A percentile compares a stretch with the other conserved stretches of the same genome.
These are phyloP conservation scores for Ceyx cyanopectus DNA, from an alignment of 2,113 vertebrate genomes.

Conservation along the genomic window DNA sequence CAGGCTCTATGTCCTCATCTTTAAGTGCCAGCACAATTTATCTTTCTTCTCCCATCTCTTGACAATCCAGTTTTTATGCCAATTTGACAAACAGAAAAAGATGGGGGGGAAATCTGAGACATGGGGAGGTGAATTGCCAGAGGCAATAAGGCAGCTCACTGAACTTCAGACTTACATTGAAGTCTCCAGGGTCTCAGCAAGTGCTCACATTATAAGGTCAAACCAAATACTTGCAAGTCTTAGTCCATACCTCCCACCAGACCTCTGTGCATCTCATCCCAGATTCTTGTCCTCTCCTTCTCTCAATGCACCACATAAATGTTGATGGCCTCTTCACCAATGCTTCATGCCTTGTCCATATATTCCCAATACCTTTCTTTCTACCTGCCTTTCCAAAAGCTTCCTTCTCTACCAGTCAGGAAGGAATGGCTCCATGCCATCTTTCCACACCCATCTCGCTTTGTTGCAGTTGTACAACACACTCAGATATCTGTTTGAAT, in stretches of 20 bases:
- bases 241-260: not conserved
- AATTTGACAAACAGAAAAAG: not conserved
- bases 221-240: not conserved
- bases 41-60: not conserved
- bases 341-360: not conserved
- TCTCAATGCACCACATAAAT: rapidly evolving
- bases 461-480: not conserved
- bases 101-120: not conserved
- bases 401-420: not conserved
- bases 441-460: not conserved
- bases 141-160: not conserved
- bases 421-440: not conserved
- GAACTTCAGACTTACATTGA: not conserved
- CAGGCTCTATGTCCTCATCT: not conserved
- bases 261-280: not conserved
- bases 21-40: not conserved
- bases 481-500: constrained; percentile 48
- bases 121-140: not conserved
- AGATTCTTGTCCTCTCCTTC: not conserved
- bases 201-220: not conserved
- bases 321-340: not conserved
- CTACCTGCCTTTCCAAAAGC: not conserved
- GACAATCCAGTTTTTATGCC: not conserved
- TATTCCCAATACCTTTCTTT: not conserved
- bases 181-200: not conserved